phyloP scores from a whole-genome alignment of 2,888 invertebrate species.

The Melanargia galathea region DNA sequence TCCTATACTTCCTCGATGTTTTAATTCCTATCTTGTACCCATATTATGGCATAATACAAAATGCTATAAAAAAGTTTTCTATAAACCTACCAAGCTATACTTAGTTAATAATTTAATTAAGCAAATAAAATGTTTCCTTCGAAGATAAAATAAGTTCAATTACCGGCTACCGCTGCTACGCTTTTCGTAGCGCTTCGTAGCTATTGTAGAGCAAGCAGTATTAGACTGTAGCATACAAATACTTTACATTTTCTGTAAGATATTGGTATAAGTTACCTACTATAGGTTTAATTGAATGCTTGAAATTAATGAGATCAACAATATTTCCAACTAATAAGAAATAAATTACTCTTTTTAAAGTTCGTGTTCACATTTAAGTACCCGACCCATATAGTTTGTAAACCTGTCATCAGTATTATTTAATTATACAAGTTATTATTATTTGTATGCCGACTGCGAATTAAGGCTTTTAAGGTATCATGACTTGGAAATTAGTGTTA shows the following conservation, averaged over 20 bases:
- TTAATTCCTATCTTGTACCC: too few relatives aligned
- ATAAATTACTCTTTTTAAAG: background rate
- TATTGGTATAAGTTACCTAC: background rate
- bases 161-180: conserved; percentile 9
- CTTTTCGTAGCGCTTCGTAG: conserved; percentile 27
- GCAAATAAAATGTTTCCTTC: too few relatives aligned
- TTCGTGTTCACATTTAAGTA: background rate
- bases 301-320: background rate
- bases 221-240: background rate
- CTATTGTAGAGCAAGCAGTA: conserved; percentile 5
- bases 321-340: background rate
- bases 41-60: background rate
- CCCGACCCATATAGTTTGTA: background rate
- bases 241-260: too few relatives aligned
- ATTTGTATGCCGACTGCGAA: background rate
- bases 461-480: too few relatives aligned
- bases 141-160: too few relatives aligned
- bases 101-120: too few relatives aligned
- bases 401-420: background rate
- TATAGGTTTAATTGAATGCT: background rate
- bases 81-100: background rate
- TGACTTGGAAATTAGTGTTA: background rate
- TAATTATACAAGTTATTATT: background rate
- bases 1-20: too few relatives aligned
- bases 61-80: background rate